These are phyloP conservation scores for Eurystomus gularis DNA, from an alignment of 2,113 vertebrate species.

Conservation along the genomic window DNA sequence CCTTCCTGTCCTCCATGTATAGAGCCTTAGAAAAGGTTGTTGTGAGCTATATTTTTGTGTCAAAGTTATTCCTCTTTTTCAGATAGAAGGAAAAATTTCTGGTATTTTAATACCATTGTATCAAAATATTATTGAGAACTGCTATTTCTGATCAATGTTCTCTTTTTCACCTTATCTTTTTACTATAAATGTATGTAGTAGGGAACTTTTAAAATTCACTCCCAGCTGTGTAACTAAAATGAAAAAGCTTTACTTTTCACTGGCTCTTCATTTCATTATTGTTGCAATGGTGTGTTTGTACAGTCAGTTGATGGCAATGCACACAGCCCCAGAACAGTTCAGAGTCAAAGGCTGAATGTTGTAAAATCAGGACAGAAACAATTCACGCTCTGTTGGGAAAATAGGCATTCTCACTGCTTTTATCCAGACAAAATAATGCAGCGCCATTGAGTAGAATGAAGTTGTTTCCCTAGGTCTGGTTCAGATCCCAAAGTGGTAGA, in stretches of 20 bases:
- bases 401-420: background rate
- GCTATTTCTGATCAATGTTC: background rate
- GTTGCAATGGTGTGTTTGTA: background rate
- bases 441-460: accelerated
- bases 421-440: background rate
- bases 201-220: background rate
- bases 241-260: background rate
- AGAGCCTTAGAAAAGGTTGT: background rate
- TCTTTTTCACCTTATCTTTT: background rate
- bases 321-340: background rate
- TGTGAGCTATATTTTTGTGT: background rate
- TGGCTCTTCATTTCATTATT: background rate
- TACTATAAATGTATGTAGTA: background rate
- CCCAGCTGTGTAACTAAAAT: background rate
- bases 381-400: background rate
- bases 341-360: background rate
- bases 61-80: background rate
- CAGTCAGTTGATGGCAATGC: background rate
- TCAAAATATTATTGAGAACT: background rate
- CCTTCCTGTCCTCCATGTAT: no score
- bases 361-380: background rate
- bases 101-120: background rate
- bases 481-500: background rate
- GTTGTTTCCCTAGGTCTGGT: background rate
- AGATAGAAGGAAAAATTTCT: background rate